Evolutionary conservation across 2,797 vertebrate genomes (phyloP), one percentile per base, ranked within the genome.

Genomic region (Menidia menidia): DNA sequence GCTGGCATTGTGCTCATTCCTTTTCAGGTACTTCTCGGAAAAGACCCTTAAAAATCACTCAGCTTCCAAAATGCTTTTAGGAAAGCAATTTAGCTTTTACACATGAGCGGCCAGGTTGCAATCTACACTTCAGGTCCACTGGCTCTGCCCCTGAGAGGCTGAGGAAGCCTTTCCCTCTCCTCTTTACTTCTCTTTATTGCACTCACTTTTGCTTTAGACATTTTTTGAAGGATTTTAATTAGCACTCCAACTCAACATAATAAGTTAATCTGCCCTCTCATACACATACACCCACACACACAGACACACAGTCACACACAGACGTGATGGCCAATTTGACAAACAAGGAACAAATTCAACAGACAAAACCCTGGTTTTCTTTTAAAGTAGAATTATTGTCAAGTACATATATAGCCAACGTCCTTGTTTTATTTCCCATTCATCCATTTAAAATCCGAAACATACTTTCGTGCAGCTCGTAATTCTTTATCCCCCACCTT

Each of bases 41-140:
- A 62, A 75, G 11, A 67, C 16, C 48, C 54, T 72, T 43, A 58
- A 79, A 77, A 77, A 25, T 72, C 68, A 53, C 42, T 64, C 58
- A 19, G 56, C 41, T 15, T 72, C 25, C 41, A 64, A 76, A 79
- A 73, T 30, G 48, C 75, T 75, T 77, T 60, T 59, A 56, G 18
- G 15, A 55, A 62, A 69, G 60, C 56, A 54, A 74, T 76, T 64
- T 42, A 54, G 55, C 15, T 81, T 72, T 39, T 16, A 62, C 47
- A 71, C 78, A 39, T 6, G 9, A 5, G 64, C 67, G 64, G 50
- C 13, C 41, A 60, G 58, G 61, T 25, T 50, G 19, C 18, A 63
- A 48, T 66, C 67, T 51, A 73, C 41, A 79, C 63, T 68, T 57
- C 47, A 69, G 61, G 42, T 71, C 43, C 52, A 35, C 8, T 60